phyloP scores from a whole-genome alignment of 1,140 invertebrate species.

The Neodiprion virginianus region DNA sequence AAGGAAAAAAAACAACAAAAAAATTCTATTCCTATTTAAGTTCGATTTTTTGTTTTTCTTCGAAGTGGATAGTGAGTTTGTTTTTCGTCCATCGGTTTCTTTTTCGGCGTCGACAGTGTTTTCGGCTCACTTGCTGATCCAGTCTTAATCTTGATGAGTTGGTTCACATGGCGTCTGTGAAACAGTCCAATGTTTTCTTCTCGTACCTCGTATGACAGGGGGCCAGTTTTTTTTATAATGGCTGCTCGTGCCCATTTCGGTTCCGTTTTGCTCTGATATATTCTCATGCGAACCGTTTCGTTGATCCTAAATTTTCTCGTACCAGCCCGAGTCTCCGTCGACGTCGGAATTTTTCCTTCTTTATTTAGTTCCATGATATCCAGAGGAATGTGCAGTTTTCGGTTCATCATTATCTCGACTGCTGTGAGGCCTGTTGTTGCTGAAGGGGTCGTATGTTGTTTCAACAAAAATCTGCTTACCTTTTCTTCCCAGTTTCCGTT shows the following conservation, averaged over 20 bases:
- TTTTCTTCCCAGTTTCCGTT: conserved; percentile 1
- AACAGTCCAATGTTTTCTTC: neutral
- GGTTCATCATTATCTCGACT: conserved; percentile 9
- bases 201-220: neutral
- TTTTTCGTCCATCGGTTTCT: too few relatives aligned
- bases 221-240: neutral
- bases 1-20: too few relatives aligned
- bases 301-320: neutral
- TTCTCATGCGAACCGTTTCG: neutral
- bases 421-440: neutral
- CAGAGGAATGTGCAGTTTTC: neutral
- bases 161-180: neutral
- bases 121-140: too few relatives aligned
- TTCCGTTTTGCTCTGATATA: neutral
- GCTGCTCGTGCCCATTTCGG: neutral
- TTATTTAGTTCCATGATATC: neutral
- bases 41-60: too few relatives aligned
- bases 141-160: neutral
- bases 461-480: conserved; percentile 7
- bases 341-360: neutral
- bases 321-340: neutral
- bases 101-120: too few relatives aligned
- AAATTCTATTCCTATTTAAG: too few relatives aligned
- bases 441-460: neutral
- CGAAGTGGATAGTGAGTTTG: too few relatives aligned